Conservation (phyloP, 2,797 vertebrate species). For the Holocentrus rufus region DNA sequence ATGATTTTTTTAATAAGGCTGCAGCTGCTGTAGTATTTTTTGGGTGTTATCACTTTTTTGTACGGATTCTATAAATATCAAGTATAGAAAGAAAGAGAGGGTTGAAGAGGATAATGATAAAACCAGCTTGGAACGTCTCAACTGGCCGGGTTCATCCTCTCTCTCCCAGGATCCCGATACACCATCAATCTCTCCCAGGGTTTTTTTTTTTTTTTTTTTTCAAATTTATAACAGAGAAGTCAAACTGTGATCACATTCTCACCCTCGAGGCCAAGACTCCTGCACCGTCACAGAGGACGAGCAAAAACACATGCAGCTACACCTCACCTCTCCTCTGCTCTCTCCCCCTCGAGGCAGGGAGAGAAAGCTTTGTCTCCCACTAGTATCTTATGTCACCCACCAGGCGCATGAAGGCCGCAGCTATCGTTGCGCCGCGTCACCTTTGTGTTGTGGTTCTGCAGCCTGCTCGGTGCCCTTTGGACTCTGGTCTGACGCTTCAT, state of each 20-base stretch:
- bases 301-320: constrained; percentile 23
- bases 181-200: constrained; percentile 43
- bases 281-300: constrained; percentile 32
- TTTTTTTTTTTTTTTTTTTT: constrained; percentile 58
- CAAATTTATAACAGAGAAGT: constrained; percentile 49
- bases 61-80: constrained; percentile 42
- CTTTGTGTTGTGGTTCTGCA: constrained; percentile 22
- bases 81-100: constrained; percentile 18
- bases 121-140: constrained; percentile 40
- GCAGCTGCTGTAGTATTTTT: constrained; percentile 62
- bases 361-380: constrained; percentile 50
- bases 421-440: constrained; percentile 27
- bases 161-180: constrained; percentile 10
- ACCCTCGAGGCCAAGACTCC: constrained; percentile 38
- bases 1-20: constrained; percentile 31
- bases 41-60: constrained; percentile 36
- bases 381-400: constrained; percentile 64
- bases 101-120: constrained; percentile 40
- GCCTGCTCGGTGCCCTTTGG: constrained; percentile 7
- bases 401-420: constrained; percentile 57
- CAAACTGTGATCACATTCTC: constrained; percentile 61
- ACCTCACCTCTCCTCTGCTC: constrained; percentile 12
- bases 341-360: neutral
- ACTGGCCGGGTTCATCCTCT: constrained; percentile 2
- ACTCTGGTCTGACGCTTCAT: constrained; percentile 17